Base-by-base conservation (phyloP, 23 tunicate genomes). In the Ascidia mentula region DNA sequence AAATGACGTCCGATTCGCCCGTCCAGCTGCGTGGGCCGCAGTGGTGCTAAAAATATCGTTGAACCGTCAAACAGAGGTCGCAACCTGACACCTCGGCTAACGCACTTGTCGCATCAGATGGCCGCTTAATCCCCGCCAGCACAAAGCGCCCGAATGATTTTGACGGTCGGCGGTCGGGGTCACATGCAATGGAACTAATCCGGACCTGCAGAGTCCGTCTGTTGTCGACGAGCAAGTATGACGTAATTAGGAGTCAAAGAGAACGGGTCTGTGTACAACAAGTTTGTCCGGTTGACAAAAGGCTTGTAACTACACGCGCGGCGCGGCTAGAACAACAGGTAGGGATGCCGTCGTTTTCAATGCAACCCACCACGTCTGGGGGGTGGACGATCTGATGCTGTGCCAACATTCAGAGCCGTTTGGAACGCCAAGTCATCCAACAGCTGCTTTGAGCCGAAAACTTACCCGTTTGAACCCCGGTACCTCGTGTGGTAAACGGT, bases 41-140 rank as follows among this genome's bases (percentile, higher is more conserved):
- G n/a, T n/a, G n/a, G n/a, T n/a, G 13, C 65, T 53, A 3, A 53
- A 53, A 9, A 53, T n/a, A n/a, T 53, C 65, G 24, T 5, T 53
- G 65, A 53, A 26, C 65, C 65, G 65, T 53, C 65, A 28, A 20
- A 6, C 13, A 3, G 13, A 53, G 65, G 65, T 53, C 13, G 65
- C 65, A 53, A 53, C 65, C 24, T 9, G 65, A 53, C 24, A 6
- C 12, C 12, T 26, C n/a, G 24, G 65, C 24, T 6, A 53, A 53
- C 65, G 65, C 65, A 53, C 65, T 26, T 53, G 22, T 26, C 24
- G 65, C 65, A 53, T 53, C 65, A 53, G 24, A 53, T 53, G 65
- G 24, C 65, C 65, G 13, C 65, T 53, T 20, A 53, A 28, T 28
- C 65, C 24, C 13, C 22, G 28, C 24, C 24, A 53, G 12, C 24